Conservation (phyloP, 2,113 vertebrate species). For the Hypomesus transpacificus region DNA sequence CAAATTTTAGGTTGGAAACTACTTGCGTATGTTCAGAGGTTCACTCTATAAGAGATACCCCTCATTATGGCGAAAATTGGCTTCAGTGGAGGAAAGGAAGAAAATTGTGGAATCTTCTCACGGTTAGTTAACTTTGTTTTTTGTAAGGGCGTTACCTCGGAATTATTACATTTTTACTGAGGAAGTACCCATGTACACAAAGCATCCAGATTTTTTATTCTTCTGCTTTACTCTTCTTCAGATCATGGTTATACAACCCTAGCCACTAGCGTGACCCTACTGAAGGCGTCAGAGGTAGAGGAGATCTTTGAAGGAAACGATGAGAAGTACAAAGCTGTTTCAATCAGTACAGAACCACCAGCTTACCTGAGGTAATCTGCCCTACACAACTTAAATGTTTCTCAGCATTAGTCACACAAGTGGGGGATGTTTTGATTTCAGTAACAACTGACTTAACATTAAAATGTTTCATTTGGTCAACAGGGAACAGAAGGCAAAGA, state of each 20-base stretch:
- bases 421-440: neutral
- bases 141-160: neutral
- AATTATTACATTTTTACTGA: too few relatives aligned
- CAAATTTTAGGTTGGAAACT: constrained; percentile 88
- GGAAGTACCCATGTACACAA: too few relatives aligned
- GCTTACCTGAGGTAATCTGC: constrained; percentile 90
- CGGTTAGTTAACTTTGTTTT: constrained; percentile 68
- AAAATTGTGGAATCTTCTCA: constrained; percentile 98
- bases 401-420: neutral
- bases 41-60: constrained; percentile 97
- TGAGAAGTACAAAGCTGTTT: constrained; percentile 98
- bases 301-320: constrained; percentile 99
- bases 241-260: constrained; percentile 93
- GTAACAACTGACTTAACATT: neutral
- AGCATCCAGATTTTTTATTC: neutral
- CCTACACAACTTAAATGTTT: neutral
- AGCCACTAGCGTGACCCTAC: constrained; percentile 94
- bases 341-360: constrained; percentile 97
- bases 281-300: constrained; percentile 95
- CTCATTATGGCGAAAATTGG: constrained; percentile 93
- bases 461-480: neutral
- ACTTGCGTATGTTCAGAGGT: constrained; percentile 97
- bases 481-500: constrained; percentile 96
- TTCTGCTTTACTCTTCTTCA: constrained; percentile 53
- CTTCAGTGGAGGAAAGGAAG: constrained; percentile 95